Evolutionary conservation across 2,797 vertebrate genomes (phyloP).

Genomic region (Parauchenoglanis punctatus): DNA sequence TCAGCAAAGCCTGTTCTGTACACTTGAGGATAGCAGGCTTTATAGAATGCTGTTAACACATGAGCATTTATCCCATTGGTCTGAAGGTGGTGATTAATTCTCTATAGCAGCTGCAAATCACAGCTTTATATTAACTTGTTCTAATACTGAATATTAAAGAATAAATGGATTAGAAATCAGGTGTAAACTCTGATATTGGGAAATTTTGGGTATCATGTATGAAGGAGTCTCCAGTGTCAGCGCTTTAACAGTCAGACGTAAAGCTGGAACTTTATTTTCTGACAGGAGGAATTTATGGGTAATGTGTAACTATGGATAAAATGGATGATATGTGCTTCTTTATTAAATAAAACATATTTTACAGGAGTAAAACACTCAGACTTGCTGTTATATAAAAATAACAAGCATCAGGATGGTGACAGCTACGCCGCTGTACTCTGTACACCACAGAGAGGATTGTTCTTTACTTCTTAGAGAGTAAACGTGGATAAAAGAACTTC

Average conservation of each 20-base stretch:
- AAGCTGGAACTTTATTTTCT: not conserved
- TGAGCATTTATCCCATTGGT: not conserved
- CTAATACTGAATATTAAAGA: not conserved
- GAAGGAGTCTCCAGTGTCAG: constrained; percentile 10
- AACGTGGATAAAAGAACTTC: not conserved
- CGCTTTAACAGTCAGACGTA: not conserved
- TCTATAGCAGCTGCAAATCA: not conserved
- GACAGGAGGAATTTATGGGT: not conserved
- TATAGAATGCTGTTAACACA: not conserved
- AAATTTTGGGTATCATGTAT: not conserved
- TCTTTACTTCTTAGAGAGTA: not conserved
- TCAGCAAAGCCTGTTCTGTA: not conserved
- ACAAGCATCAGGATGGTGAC: not conserved
- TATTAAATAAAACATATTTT: not conserved
- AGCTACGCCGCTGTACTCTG: not conserved
- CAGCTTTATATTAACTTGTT: not conserved
- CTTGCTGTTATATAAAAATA: not conserved
- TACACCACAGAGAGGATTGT: not conserved
- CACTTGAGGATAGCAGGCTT: not conserved
- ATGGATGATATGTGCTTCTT: not conserved
- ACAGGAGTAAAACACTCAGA: not conserved
- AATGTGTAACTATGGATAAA: not conserved
- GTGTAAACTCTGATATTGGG: not conserved
- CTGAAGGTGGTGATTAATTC: not conserved
- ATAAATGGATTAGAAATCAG: not conserved